Evolutionary conservation across 2,797 vertebrate genomes (phyloP).

Genomic region (Rhynchonycteris naso): DNA sequence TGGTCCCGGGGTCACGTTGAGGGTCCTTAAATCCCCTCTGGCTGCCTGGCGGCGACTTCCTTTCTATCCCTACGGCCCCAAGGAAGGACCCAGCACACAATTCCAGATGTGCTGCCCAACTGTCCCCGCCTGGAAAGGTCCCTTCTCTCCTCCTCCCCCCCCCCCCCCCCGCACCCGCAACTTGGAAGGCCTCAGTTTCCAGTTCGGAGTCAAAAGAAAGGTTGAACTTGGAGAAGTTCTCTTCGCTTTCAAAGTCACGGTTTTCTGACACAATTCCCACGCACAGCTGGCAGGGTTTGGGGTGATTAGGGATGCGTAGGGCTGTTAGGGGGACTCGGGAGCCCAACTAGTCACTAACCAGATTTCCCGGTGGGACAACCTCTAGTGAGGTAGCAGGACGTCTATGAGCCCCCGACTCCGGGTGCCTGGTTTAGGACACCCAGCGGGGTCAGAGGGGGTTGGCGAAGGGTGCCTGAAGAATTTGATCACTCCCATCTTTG

Average conservation of each 20-base stretch:
- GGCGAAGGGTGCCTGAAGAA: background rate
- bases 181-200: slow-evolving; percentile 57
- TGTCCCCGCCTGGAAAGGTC: background rate
- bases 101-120: background rate
- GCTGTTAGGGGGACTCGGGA: background rate
- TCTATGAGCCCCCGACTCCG: background rate
- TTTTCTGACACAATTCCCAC: slow-evolving; percentile 54
- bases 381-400: background rate
- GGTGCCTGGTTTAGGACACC: background rate
- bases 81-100: background rate
- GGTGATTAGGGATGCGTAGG: background rate
- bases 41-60: background rate
- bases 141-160: background rate
- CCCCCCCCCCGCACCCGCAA: slow-evolving; percentile 25
- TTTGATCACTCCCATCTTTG: background rate
- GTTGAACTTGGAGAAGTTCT: background rate
- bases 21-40: background rate
- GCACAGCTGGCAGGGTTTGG: background rate
- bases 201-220: background rate
- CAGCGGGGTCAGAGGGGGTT: background rate
- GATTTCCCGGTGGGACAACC: background rate
- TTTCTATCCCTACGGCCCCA: background rate
- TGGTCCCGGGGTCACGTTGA: background rate
- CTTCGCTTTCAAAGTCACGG: background rate
- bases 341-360: background rate